Conservation (phyloP, 1,140 invertebrate species). For the Colletes latitarsis region DNA sequence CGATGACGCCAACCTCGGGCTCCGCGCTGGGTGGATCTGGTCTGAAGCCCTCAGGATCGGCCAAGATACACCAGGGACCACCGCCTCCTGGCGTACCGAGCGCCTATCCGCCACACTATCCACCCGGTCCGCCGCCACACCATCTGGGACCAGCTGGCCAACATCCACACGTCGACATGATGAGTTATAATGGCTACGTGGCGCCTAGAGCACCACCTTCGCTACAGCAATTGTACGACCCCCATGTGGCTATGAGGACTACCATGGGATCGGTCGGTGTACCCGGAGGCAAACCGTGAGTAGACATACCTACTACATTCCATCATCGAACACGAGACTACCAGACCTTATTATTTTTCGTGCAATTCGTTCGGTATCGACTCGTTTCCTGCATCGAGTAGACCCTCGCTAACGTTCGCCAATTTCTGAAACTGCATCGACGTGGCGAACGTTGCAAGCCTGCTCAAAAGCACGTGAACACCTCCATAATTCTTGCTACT, state of each 20-base stretch:
- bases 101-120: conserved; percentile 72
- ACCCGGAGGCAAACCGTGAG: conserved; percentile 95
- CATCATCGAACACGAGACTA: too few relatives aligned
- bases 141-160: conserved; percentile 73
- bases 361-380: too few relatives aligned
- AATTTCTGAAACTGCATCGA: too few relatives aligned
- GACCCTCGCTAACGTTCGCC: too few relatives aligned
- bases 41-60: conserved; percentile 77
- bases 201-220: conserved; percentile 75
- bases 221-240: conserved; percentile 83
- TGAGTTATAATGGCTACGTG: conserved; percentile 77
- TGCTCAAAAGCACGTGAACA: background rate
- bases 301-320: conserved; percentile 64
- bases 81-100: conserved; percentile 72
- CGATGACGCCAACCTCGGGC: conserved; percentile 91
- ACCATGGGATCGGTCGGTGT: conserved; percentile 83
- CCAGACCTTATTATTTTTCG: too few relatives aligned
- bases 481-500: too few relatives aligned
- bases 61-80: conserved; percentile 71
- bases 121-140: conserved; percentile 75
- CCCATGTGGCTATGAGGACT: conserved; percentile 85
- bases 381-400: too few relatives aligned
- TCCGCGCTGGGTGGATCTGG: conserved; percentile 71
- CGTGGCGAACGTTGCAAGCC: too few relatives aligned
- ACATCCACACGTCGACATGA: conserved; percentile 76